Evolutionary conservation across 2,888 invertebrate genomes (phyloP), one percentile per base, ranked within the genome.

Genomic region (Zygogramma bicolorata): DNA sequence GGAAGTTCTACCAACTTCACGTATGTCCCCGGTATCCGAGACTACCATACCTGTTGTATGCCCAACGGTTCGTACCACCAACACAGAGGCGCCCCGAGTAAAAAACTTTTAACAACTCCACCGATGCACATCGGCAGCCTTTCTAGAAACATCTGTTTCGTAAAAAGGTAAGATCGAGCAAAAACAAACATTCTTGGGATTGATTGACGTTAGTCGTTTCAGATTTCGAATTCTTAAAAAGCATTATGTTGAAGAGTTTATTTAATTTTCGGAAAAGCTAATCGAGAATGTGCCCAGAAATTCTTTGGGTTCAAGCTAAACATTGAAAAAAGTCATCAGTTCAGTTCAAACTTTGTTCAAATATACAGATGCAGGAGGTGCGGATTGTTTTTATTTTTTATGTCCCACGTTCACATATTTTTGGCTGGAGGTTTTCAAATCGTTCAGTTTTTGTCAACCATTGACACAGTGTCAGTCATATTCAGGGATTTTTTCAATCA

Each of bases 81-180:
- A 42, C 46, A 46, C 71, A 67, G 71, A 66, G 71, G 71, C 71
- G 71, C 67, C 71, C 29, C 42, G 22, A n/a, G 31, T 22, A 53
- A 68, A 68, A 68, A 62, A 68, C 25, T 13, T 25, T 25, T 25
- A 53, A 53, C 25, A 53, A 53, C 53, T 53, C 13, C n/a, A 25
- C 53, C 25, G 53, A 53, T 25, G 53, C 53, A 10, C 53, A 53
- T n/a, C 62, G 40, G 62, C 29, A 40, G 49, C 6, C 25, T 63
- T 63, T 63, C 49, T 42, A 15, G 20, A 63, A 63, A 63, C 63
- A 63, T 63, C 40, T 63, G 63, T 63, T 63, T 61, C 22, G 46
- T 27, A 25, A 49, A 27, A 27, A 29, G 49, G 46, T 49, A 46
- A 18, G 15, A 31, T 63, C 46, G 10, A 40, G 46, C 40, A 25